phyloP scores from a whole-genome alignment of 2,113 vertebrate genomes.

The Anarhynchus alexandrinus region DNA sequence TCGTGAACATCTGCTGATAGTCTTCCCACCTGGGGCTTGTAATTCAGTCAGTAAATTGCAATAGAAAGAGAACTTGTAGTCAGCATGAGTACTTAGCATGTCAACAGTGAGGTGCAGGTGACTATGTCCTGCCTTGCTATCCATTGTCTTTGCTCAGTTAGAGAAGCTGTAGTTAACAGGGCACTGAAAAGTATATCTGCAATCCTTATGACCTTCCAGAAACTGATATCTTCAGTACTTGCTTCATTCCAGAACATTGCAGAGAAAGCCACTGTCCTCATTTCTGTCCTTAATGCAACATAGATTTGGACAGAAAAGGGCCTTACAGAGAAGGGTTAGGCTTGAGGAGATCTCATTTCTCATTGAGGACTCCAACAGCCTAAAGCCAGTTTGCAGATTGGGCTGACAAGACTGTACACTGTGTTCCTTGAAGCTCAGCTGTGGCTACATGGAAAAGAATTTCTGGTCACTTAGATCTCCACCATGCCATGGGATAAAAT shows the following conservation, averaged over 20 bases:
- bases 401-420: background rate
- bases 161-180: background rate
- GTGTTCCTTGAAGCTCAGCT: background rate
- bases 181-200: background rate
- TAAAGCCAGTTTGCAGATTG: background rate
- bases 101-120: background rate
- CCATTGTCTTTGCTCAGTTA: background rate
- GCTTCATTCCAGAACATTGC: background rate
- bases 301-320: background rate
- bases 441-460: rapidly evolving
- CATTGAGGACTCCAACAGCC: background rate
- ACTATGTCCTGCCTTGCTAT: background rate
- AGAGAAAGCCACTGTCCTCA: background rate
- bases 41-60: background rate
- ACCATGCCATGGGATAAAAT: background rate
- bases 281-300: background rate
- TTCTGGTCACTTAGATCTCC: background rate
- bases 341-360: background rate
- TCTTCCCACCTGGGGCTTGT: background rate
- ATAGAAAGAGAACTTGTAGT: background rate
- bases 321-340: background rate
- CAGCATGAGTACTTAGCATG: background rate
- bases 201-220: background rate
- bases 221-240: background rate
- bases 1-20: background rate